Percentiles rank a stretch among this genome's conserved stretches.
Evolutionary conservation across 2,888 invertebrate species (phyloP).

Genomic region (Lasioglossum leucozonium): DNA sequence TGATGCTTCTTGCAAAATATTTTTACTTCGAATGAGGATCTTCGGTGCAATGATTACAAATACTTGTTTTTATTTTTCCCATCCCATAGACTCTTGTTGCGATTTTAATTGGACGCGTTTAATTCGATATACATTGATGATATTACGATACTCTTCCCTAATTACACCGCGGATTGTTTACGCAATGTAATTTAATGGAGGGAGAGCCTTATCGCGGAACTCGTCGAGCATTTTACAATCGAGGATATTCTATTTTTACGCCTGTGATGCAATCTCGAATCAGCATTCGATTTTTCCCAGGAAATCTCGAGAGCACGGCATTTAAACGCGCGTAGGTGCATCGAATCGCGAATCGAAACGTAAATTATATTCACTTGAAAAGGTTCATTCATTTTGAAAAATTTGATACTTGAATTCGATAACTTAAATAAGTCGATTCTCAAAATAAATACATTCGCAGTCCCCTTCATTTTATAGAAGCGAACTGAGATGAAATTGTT

Average conservation of each 20-base stretch:
- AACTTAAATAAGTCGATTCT: too few species aligned
- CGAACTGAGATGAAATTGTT: too few species aligned
- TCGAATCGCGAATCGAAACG: slow-evolving; percentile 4
- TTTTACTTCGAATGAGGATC: background rate
- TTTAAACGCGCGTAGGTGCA: background rate
- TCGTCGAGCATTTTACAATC: background rate
- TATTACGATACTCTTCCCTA: slow-evolving; percentile 6
- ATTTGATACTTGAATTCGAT: too few species aligned
- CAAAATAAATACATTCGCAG: too few species aligned
- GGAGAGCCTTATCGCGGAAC: background rate
- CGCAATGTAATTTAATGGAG: slow-evolving; percentile 1
- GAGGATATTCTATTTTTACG: background rate
- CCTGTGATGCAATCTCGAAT: background rate
- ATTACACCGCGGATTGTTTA: slow-evolving; percentile 6
- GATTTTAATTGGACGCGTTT: background rate
- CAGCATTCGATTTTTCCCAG: background rate
- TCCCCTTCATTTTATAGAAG: too few species aligned
- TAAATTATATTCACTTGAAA: too few species aligned
- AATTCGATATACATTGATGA: background rate
- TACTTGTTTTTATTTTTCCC: too few species aligned
- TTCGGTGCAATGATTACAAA: background rate
- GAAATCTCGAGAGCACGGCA: background rate
- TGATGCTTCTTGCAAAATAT: background rate
- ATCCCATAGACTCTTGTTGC: background rate
- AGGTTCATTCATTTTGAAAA: too few species aligned